These are phyloP conservation scores for Lampris incognitus DNA, from an alignment of 2,113 vertebrate species.

Conservation along the genomic window DNA sequence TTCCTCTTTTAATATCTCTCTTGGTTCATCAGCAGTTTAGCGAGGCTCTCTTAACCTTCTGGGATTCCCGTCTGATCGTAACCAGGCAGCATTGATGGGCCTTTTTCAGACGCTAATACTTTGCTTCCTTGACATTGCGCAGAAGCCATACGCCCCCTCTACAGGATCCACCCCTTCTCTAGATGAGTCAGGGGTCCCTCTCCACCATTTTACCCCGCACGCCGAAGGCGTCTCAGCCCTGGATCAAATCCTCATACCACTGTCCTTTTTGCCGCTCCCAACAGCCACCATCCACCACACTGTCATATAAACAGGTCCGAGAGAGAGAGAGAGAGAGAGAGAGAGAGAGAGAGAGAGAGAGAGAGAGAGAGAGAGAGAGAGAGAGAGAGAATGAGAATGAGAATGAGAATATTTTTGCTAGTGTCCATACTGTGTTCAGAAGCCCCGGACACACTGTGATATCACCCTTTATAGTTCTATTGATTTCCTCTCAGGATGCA, in stretches of 20 bases:
- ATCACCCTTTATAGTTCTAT: constrained; percentile 85
- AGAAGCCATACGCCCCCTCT: constrained; percentile 61
- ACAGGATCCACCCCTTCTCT: constrained; percentile 66
- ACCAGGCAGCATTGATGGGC: constrained; percentile 63
- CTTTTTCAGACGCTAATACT: constrained; percentile 63
- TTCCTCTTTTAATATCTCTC: constrained; percentile 70
- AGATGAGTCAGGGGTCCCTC: constrained; percentile 72
- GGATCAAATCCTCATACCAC: constrained; percentile 73
- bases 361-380: constrained; percentile 13
- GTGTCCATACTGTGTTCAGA: constrained; percentile 45
- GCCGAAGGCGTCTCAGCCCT: constrained; percentile 64
- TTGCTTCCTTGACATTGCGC: constrained; percentile 69
- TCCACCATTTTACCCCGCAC: constrained; percentile 60
- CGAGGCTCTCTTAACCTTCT: constrained; percentile 62
- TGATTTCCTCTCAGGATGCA: constrained; percentile 86
- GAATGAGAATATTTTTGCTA: constrained; percentile 4
- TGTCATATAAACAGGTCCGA: constrained; percentile 70
- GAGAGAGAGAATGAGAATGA: constrained; percentile 20
- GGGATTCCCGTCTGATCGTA: constrained; percentile 70
- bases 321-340: constrained; percentile 38
- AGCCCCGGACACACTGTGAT: constrained; percentile 78
- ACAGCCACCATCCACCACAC: constrained; percentile 44
- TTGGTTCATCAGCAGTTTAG: constrained; percentile 77
- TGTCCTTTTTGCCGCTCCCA: constrained; percentile 69
- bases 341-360: constrained; percentile 20